Percentiles rank a stretch among this genome's conserved stretches.
Conservation (phyloP, 2,797 vertebrate genomes). For the Tragopan temminckii region DNA sequence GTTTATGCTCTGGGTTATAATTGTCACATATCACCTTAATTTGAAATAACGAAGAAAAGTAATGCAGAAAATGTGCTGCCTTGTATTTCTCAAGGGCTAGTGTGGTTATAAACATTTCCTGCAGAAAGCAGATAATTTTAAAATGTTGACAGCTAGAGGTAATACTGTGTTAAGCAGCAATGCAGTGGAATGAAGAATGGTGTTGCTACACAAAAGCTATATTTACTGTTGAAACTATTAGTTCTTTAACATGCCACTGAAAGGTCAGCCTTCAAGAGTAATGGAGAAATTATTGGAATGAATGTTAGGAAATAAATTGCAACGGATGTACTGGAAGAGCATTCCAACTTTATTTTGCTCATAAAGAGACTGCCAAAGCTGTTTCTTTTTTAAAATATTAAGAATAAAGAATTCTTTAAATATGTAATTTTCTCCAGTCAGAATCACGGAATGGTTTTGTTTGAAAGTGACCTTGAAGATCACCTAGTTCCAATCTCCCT, state of each 20-base stretch:
- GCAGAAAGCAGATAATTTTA: conserved; percentile 1
- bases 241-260: neutral
- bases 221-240: conserved; percentile 8
- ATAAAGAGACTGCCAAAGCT: neutral
- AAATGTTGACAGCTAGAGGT: conserved; percentile 1
- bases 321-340: neutral
- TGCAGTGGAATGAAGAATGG: neutral
- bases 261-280: conserved; percentile 41
- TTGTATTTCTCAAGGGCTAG: neutral
- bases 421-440: neutral
- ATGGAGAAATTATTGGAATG: neutral
- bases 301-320: neutral
- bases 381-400: neutral
- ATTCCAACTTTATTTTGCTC: neutral
- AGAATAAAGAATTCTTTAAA: neutral
- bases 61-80: neutral
- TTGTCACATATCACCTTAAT: neutral
- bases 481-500: too few species aligned
- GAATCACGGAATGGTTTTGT: too few species aligned
- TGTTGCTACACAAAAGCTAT: neutral
- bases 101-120: conserved; percentile 1
- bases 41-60: neutral
- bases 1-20: neutral
- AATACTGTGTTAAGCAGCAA: neutral
- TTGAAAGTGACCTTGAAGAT: too few species aligned